Evolutionary conservation across 2,113 vertebrate species (phyloP).

Genomic region (Gasterosteus nipponicus): DNA sequence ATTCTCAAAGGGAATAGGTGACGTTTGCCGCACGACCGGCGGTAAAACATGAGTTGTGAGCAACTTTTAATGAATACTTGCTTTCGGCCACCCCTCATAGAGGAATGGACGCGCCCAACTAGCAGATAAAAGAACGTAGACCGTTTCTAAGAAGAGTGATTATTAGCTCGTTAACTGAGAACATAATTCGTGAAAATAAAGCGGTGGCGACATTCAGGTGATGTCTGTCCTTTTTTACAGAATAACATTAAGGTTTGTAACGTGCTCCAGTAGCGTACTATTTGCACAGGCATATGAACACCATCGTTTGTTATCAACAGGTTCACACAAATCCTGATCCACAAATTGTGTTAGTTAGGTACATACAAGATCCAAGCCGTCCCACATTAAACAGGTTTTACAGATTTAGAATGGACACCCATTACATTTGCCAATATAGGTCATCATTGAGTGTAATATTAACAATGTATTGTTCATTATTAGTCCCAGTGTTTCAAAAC

Average conservation of each 20-base stretch:
- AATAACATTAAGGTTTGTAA: not conserved
- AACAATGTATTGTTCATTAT: not conserved
- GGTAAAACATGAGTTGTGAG: not conserved
- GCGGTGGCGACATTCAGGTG: not conserved
- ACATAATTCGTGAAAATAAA: slow-evolving; percentile 22
- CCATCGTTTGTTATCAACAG: slow-evolving; percentile 30
- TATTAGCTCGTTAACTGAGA: slow-evolving; percentile 48
- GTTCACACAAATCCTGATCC: not conserved
- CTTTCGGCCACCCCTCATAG: slow-evolving; percentile 3
- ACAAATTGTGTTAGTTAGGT: not conserved
- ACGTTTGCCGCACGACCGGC: accelerated
- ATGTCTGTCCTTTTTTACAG: not conserved
- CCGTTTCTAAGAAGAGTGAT: slow-evolving; percentile 63
- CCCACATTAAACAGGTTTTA: not conserved
- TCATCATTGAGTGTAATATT: too few relatives aligned
- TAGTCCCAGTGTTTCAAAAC: not conserved
- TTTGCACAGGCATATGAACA: not conserved
- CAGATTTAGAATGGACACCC: not conserved
- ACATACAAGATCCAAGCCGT: not conserved
- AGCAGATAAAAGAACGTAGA: slow-evolving; percentile 56
- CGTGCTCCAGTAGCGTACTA: not conserved
- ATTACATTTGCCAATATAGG: not conserved
- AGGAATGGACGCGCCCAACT: slow-evolving; percentile 60
- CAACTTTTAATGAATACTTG: slow-evolving; percentile 4
- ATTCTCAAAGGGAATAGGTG: accelerated